These are phyloP conservation scores for Hemichromis elongatus DNA, from an alignment of 2,113 vertebrate species.

Conservation along the genomic window DNA sequence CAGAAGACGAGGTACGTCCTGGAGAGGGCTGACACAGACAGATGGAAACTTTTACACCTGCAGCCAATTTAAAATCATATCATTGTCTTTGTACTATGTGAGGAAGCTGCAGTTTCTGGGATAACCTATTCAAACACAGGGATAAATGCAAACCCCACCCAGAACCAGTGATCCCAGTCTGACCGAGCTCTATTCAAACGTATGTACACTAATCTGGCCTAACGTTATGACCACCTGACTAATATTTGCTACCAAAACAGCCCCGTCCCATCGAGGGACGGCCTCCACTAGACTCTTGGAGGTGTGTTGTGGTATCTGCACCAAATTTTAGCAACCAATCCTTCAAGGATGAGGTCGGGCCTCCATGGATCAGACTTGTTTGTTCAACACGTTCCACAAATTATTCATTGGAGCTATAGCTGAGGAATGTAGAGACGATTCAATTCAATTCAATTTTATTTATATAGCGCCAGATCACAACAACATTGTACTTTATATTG, in stretches of 20 bases:
- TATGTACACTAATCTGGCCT: neutral
- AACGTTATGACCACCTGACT: neutral
- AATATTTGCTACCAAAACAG: neutral
- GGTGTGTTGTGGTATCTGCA: neutral
- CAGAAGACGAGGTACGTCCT: neutral
- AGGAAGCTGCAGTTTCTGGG: neutral
- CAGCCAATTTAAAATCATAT: neutral
- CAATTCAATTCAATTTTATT: too few species aligned
- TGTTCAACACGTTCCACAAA: neutral
- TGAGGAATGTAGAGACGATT: neutral
- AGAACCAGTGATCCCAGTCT: neutral
- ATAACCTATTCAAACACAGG: neutral
- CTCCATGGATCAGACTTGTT: neutral
- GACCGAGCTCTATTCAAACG: neutral
- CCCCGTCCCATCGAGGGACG: accelerated
- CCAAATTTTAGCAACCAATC: neutral
- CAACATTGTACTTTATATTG: too few species aligned
- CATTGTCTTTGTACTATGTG: neutral
- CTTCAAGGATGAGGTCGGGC: too few species aligned
- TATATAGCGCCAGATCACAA: too few species aligned
- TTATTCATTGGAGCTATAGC: neutral
- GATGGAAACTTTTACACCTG: neutral
- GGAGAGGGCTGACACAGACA: neutral
- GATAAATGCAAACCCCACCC: neutral
- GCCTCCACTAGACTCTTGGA: neutral